phyloP scores from a whole-genome alignment of 2,113 vertebrate genomes.

The Calypte anna region DNA sequence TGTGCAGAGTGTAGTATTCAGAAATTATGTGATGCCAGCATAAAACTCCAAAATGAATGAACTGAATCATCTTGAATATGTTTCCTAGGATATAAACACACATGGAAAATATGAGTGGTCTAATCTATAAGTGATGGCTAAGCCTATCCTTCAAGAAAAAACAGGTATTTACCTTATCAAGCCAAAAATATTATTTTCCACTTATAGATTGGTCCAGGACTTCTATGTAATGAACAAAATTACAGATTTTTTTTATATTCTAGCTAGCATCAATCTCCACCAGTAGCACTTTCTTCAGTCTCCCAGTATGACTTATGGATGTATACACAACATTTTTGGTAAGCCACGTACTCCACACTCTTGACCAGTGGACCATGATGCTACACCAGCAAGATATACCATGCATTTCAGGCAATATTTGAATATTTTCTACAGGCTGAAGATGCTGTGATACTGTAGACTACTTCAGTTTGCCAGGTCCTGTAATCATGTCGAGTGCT shows the following conservation, averaged over 20 bases:
- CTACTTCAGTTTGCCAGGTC: neutral
- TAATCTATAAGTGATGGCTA: neutral
- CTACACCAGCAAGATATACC: neutral
- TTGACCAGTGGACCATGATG: neutral
- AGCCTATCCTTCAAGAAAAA: neutral
- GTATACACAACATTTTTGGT: neutral
- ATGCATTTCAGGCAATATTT: neutral
- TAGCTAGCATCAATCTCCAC: neutral
- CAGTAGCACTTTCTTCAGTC: neutral
- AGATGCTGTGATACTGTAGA: neutral
- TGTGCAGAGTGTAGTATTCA: neutral
- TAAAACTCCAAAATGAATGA: neutral
- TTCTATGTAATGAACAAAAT: neutral
- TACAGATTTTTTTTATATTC: neutral
- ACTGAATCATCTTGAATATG: neutral
- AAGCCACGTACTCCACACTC: neutral
- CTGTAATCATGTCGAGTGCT: neutral
- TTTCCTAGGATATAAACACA: neutral
- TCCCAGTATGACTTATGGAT: neutral
- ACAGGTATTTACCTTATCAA: neutral
- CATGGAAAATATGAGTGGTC: neutral
- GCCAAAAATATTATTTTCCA: neutral
- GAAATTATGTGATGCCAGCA: rapidly evolving
- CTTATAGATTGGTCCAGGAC: neutral
- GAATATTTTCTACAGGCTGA: neutral